Base-by-base conservation (phyloP, 1,140 invertebrate species). In the Drosophila bifasciata region DNA sequence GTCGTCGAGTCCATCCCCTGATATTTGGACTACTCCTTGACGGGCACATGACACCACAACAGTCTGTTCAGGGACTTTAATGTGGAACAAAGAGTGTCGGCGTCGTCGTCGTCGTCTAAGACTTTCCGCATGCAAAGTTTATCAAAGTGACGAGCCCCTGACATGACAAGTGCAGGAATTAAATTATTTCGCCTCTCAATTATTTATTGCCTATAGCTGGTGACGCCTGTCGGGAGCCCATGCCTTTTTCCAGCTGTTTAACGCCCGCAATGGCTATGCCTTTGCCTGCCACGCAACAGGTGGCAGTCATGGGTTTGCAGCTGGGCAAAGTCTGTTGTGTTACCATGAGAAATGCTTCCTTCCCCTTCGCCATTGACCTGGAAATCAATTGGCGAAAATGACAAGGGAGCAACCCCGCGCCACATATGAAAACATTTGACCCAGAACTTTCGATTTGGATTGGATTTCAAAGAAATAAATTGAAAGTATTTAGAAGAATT, bases 41-140 rank as follows among this genome's bases (percentile, higher is more conserved):
- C 28, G 28, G 41, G 0, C 61, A 63, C 15, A 36, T 63, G 55
- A 51, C 50, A 36, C 32, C 32, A 13, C 40, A 64, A 32, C 36
- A 44, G 7, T 36, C 32, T 36, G 32, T 36, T 36, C 9, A 15
- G 16, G 7, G 28, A 69, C 56, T n/a, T 68, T 7, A 6, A 9
- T 3, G 13, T 19, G 23, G 62, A 49, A 55, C 64, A 68, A 40
- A 16, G 32, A 19, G 39, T n/a, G 25, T 23, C 3, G 7, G 5
- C 6, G 23, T 25, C 5, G 23, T 15, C 25, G 7, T 1, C 9
- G 23, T 25, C 28, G 39, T 8, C 48, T 39, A 55, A 68, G 64
- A 46, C 50, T 41, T 68, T 69, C 3, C 66, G 16, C 66, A 28
- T 69, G 66, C 19, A 68, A 40, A 68, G 28, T 46, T 68, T 45